phyloP scores from a whole-genome alignment of 2,888 invertebrate genomes.

The Phymatocera aterrima region DNA sequence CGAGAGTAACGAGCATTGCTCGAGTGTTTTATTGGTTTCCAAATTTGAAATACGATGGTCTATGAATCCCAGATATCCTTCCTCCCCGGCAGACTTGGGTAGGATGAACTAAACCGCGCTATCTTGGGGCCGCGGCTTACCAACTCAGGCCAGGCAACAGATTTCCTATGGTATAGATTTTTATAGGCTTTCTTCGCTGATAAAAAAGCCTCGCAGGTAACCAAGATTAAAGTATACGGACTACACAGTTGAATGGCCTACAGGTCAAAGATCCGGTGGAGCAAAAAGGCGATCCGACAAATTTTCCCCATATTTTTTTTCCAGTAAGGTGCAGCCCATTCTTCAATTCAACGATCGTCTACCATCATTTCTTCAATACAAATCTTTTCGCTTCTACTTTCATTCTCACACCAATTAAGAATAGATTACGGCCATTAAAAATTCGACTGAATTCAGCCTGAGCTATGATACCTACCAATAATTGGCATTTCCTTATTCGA shows the following conservation, averaged over 20 bases:
- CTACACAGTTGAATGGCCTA: background rate
- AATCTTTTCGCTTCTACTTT: no score
- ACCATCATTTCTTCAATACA: no score
- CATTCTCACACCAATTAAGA: no score
- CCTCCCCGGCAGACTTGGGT: background rate
- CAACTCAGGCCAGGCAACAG: background rate
- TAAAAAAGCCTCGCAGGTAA: slow-evolving; percentile 17
- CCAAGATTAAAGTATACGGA: slow-evolving; percentile 12
- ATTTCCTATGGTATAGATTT: slow-evolving; percentile 2
- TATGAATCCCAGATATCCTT: background rate
- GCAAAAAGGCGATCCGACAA: no score
- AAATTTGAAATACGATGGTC: slow-evolving; percentile 43
- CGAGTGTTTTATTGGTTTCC: slow-evolving; percentile 43
- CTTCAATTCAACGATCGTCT: no score
- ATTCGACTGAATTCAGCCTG: no score
- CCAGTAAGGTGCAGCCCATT: background rate
- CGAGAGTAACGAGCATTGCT: slow-evolving; percentile 42
- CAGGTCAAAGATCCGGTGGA: background rate
- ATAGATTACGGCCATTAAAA: no score
- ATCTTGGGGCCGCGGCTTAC: background rate
- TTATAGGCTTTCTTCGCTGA: background rate
- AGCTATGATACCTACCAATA: no score
- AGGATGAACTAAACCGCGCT: slow-evolving; percentile 36
- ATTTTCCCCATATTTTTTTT: no score
- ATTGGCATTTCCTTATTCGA: no score